Evolutionary conservation across 2,113 vertebrate genomes (phyloP).

Genomic region (Barbus barbus): DNA sequence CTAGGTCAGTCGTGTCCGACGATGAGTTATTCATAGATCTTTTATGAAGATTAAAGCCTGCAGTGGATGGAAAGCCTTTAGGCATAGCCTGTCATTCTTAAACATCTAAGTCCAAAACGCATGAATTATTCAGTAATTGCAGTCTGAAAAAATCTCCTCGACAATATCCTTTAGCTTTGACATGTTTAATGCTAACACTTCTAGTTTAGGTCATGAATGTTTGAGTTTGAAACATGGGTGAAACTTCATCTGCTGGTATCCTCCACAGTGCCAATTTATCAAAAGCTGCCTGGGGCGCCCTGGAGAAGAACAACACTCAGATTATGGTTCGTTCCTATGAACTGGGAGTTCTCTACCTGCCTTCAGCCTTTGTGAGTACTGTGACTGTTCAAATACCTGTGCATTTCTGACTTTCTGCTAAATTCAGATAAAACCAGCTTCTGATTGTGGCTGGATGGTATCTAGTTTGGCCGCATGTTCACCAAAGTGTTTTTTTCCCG

Average conservation of each 20-base stretch:
- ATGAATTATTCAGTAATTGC: not conserved
- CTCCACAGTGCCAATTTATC: conserved; percentile 89
- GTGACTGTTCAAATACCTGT: not conserved
- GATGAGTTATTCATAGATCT: conserved; percentile 13
- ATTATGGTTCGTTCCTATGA: conserved; percentile 97
- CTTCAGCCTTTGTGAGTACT: conserved; percentile 89
- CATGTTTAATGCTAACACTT: not conserved
- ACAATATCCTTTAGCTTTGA: conserved; percentile 2
- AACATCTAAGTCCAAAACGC: not conserved
- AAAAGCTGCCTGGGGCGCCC: conserved; percentile 93
- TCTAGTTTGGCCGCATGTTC: not conserved
- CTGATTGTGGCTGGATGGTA: not conserved
- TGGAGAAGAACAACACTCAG: conserved; percentile 93
- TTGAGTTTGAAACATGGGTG: not conserved
- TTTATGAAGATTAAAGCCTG: conserved; percentile 52
- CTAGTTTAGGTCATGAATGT: not conserved
- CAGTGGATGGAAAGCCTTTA: not conserved
- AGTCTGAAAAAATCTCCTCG: not conserved
- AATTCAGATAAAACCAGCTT: not conserved
- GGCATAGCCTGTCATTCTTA: not conserved
- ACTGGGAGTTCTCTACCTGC: conserved; percentile 92
- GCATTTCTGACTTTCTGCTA: not conserved
- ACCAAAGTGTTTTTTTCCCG: not conserved
- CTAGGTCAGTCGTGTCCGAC: conserved; percentile 8
- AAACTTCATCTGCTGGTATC: conserved; percentile 38